phyloP scores from a whole-genome alignment of 1,140 invertebrate species.

The Apis florea region DNA sequence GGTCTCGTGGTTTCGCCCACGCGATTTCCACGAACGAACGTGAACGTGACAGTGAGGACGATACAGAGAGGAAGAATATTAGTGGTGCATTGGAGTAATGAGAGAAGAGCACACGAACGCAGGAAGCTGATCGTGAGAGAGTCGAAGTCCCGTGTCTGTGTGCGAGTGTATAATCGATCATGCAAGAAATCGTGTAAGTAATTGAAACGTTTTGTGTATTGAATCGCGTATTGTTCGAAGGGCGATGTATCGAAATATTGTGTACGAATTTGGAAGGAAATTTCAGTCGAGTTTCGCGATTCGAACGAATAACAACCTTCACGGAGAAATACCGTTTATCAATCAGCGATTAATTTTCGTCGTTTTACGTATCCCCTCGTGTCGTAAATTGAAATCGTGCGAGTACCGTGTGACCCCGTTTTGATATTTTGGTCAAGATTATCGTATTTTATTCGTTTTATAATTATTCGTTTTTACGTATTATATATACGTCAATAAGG shows the following conservation, averaged over 20 bases:
- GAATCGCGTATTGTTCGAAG: too few species aligned
- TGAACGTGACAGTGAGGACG: conserved; percentile 36
- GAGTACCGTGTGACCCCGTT: neutral
- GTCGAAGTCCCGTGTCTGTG: neutral
- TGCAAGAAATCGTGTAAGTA: conserved; percentile 46
- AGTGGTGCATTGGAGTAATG: conserved; percentile 12
- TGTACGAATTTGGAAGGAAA: neutral
- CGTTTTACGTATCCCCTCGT: neutral
- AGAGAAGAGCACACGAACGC: neutral
- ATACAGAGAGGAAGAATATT: neutral
- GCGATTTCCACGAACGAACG: neutral
- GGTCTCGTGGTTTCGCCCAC: neutral
- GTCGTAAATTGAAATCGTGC: neutral
- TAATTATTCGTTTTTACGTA: too few species aligned
- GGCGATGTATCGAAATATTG: neutral
- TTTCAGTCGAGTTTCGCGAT: neutral
- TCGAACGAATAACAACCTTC: neutral
- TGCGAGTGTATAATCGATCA: conserved; percentile 1
- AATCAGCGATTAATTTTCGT: neutral
- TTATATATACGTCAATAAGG: neutral
- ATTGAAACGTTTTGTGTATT: neutral
- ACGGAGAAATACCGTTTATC: conserved; percentile 31
- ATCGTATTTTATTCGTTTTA: too few species aligned
- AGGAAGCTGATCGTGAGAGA: conserved; percentile 11
- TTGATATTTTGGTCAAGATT: too few species aligned